Conservation (phyloP, 2,113 vertebrate genomes). For the Pandion haliaetus region DNA sequence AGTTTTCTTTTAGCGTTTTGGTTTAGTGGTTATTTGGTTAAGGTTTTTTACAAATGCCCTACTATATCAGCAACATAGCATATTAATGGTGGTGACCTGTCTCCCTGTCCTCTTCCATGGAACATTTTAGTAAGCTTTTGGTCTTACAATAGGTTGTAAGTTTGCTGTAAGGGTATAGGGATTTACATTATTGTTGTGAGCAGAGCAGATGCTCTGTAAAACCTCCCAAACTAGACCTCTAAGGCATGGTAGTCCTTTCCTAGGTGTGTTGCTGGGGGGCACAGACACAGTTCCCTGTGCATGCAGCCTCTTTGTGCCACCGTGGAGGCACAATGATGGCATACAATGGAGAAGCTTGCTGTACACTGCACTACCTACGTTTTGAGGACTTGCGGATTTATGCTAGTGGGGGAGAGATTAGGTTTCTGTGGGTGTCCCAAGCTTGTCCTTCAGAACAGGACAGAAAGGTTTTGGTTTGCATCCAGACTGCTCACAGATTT, state of each 20-base stretch:
- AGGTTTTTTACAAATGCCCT: background rate
- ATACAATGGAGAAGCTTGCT: background rate
- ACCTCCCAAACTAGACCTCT: background rate
- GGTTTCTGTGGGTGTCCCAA: background rate
- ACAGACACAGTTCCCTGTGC: background rate
- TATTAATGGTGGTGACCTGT: background rate
- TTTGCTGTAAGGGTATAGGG: background rate
- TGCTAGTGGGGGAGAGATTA: background rate
- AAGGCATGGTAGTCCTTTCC: background rate
- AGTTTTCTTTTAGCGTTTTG: background rate
- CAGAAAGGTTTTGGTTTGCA: background rate
- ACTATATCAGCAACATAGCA: background rate
- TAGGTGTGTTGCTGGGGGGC: background rate
- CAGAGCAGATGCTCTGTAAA: background rate
- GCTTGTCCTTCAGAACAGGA: background rate
- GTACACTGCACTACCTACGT: background rate
- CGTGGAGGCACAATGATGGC: background rate
- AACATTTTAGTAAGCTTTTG: background rate
- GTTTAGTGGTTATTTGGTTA: background rate
- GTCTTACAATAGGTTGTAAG: fast-evolving
- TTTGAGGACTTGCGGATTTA: background rate
- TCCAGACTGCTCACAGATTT: background rate
- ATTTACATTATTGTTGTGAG: background rate
- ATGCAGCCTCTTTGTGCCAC: background rate
- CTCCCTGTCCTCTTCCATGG: background rate